Percentiles rank a stretch among this genome's conserved stretches.
These are phyloP conservation scores for Sus cebifrons DNA, from an alignment of 2,797 vertebrate genomes.

Conservation along the genomic window DNA sequence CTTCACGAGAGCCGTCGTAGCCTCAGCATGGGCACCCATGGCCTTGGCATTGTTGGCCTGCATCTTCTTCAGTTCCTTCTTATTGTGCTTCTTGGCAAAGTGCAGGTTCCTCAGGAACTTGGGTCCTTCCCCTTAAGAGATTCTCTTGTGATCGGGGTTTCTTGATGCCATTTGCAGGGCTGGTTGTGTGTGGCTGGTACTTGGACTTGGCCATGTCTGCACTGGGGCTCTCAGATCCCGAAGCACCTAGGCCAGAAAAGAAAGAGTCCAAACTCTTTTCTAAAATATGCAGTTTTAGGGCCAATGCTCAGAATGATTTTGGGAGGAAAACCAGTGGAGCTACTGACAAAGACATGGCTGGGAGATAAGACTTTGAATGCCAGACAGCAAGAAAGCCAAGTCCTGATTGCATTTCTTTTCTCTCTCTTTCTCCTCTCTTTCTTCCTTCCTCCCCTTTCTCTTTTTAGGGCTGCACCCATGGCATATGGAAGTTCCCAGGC, in stretches of 20 bases:
- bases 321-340: neutral
- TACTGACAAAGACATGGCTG: neutral
- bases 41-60: constrained; percentile 90
- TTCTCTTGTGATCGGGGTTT: no score
- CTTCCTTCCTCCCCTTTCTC: no score
- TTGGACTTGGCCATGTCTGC: no score
- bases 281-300: neutral
- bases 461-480: no score
- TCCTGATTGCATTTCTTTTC: neutral
- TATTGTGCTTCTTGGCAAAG: constrained; percentile 99
- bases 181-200: no score
- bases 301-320: neutral
- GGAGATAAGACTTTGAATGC: neutral
- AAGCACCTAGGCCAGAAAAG: no score
- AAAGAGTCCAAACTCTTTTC: neutral
- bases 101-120: constrained; percentile 99
- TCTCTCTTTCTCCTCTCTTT: no score
- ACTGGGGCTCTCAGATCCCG: no score
- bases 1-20: constrained; percentile 76
- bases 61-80: constrained; percentile 95
- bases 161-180: no score
- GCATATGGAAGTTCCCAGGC: no score
- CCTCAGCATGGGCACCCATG: constrained; percentile 71
- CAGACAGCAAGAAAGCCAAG: neutral
- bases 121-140: constrained; percentile 81